Percentiles rank a stretch among this genome's conserved stretches.
Conservation (phyloP, 2,113 vertebrate species). For the human region GRCh38 chr2:77027501-77028000, state of each 20-base stretch:
- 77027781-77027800: background rate
- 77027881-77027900: background rate
- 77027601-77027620: background rate
- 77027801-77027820: background rate
- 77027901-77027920: background rate
- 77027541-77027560: background rate
- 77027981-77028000: background rate
- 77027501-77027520: background rate
- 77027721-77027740: background rate
- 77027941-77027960: background rate
- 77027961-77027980: background rate
- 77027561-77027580: background rate
- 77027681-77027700: background rate
- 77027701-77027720: background rate
- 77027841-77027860: background rate
- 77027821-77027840: background rate
- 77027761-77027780: background rate
- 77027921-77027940: background rate
- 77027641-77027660: background rate
- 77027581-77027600: background rate
- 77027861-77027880: background rate
- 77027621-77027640: background rate
- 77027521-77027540: background rate
- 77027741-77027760: conserved; percentile 1
- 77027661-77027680: background rate